Base-by-base conservation (phyloP, 2,113 vertebrate genomes). In the Oncorhynchus mykiss region DNA sequence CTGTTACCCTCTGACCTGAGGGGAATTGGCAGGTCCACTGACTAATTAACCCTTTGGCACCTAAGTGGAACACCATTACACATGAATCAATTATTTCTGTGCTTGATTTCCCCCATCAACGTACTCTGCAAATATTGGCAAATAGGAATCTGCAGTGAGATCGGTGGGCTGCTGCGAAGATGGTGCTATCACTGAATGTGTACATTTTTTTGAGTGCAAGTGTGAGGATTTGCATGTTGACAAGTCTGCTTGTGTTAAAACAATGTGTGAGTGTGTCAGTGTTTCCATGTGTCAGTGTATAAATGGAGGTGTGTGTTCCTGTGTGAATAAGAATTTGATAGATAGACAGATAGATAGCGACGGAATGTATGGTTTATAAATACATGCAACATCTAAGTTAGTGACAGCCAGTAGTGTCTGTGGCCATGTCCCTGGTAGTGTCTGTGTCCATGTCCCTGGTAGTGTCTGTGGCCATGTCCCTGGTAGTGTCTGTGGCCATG, bases 31-130 rank as follows among this genome's bases (percentile, higher is more conserved):
- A 59, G 74, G 73, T 88, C 85, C 76, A 82, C 81, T 83, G 79
- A 76, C 75, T 90, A 89, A 92, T 92, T 91, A 92, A 91, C 85
- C 88, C 73, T 5, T 54, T 85, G 79, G 71, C 77, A 77, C 71
- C 59, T n/a, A 71, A 83, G 70, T 84, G 78, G 78, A 84, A 79
- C 80, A 85, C 80, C 76, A 86, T 86, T 87, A 86, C 85, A 83
- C 82, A 83, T 79, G 71, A 91, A 89, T 90, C 91, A 91, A 89
- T 91, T 80, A 81, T 71, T 72, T 85, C 74, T 84, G 82, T 86
- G 71, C 81, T 79, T 89, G 79, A 88, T 82, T 87, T 79, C 65
- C 64, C 69, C 22, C 59, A 79, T 83, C 74, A 82, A 78, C 34
- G 2, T 48, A 34, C 49, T 80, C 75, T 80, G 80, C 80, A 80